phyloP scores from a whole-genome alignment of 2,113 vertebrate species.

The Hoplias malabaricus region DNA sequence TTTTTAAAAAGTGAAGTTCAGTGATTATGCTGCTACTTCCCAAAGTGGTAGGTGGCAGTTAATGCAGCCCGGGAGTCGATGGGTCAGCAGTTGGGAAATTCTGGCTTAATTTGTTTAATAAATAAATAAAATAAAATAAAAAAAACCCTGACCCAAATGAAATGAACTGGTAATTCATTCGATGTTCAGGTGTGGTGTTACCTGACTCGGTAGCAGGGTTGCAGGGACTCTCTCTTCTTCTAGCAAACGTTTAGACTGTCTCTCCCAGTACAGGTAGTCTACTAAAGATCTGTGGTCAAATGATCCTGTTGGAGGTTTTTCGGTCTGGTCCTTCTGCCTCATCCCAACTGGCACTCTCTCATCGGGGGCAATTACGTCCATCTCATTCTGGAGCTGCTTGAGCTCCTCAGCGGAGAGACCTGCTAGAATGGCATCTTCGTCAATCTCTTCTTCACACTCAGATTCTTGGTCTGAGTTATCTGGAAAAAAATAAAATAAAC shows the following conservation, averaged over 20 bases:
- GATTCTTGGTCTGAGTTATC: conserved; percentile 45
- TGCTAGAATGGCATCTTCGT: conserved; percentile 92
- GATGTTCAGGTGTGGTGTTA: conserved; percentile 60
- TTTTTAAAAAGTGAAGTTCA: too few relatives aligned
- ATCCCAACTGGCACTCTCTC: conserved; percentile 86
- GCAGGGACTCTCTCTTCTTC: conserved; percentile 89
- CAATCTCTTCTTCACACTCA: conserved; percentile 78
- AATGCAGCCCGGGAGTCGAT: too few relatives aligned
- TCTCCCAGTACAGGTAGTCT: conserved; percentile 94
- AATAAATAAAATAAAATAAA: background rate
- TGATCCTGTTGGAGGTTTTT: conserved; percentile 85
- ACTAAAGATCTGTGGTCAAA: conserved; percentile 93
- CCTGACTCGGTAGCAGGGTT: conserved; percentile 83
- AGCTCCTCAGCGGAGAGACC: conserved; percentile 92
- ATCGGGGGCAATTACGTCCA: conserved; percentile 93
- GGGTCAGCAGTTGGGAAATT: too few relatives aligned
- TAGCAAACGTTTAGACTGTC: conserved; percentile 87
- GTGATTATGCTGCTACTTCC: too few relatives aligned
- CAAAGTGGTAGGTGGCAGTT: too few relatives aligned
- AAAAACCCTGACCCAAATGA: too few relatives aligned
- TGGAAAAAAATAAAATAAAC: background rate
- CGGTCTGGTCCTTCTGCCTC: conserved; percentile 93
- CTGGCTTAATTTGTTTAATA: too few relatives aligned
- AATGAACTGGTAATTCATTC: too few relatives aligned
- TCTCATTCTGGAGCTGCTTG: conserved; percentile 87